These are phyloP conservation scores for Hemiscyllium ocellatum DNA, from an alignment of 2,113 vertebrate genomes.

Conservation along the genomic window DNA sequence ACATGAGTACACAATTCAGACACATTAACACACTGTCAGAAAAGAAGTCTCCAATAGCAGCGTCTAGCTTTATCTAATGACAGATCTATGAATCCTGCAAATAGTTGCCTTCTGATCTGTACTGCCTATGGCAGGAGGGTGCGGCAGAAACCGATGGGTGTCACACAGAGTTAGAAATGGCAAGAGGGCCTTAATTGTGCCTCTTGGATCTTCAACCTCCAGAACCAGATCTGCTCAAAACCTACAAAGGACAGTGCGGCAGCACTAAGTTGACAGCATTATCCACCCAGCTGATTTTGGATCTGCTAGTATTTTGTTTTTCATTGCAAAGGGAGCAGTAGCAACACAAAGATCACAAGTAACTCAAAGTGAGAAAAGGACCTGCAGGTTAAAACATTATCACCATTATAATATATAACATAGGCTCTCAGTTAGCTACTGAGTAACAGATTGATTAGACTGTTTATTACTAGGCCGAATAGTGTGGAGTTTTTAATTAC, in stretches of 20 bases:
- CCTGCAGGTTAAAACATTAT: not conserved
- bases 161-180: not conserved
- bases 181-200: not conserved
- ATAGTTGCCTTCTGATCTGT: not conserved
- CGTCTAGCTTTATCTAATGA: not conserved
- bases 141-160: not conserved
- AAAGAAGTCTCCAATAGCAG: not conserved
- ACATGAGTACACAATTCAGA: no score
- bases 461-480: not conserved
- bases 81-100: not conserved
- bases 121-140: not conserved
- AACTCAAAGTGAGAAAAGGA: not conserved
- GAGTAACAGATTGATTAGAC: no score
- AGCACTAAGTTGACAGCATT: no score
- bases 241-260: no score
- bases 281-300: not conserved
- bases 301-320: not conserved
- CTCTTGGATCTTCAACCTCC: not conserved
- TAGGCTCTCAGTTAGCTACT: not conserved
- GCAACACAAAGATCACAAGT: not conserved
- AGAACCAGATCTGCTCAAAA: not conserved
- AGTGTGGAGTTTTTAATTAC: not conserved
- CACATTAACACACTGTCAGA: not conserved
- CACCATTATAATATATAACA: not conserved
- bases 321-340: not conserved